A percentile compares a stretch with the other conserved stretches of the same genome.
phyloP scores from a whole-genome alignment of 2,888 invertebrate species.

The Nomada ferruginata region DNA sequence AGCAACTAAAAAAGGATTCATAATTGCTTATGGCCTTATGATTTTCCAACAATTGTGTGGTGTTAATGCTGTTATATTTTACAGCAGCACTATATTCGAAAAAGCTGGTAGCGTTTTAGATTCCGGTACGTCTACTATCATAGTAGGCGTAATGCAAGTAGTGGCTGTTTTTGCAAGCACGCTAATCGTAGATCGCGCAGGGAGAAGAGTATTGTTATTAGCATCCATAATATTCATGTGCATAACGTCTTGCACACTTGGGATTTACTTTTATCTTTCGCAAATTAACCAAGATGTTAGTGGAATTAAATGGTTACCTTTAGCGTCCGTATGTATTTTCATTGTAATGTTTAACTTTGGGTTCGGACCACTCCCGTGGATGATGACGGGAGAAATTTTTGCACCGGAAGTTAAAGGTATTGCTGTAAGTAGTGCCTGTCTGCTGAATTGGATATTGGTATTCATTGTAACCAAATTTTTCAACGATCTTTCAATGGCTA shows the following conservation, averaged over 20 bases:
- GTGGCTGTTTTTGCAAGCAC: constrained; percentile 90
- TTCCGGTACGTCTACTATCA: constrained; percentile 88
- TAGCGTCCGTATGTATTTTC: constrained; percentile 90
- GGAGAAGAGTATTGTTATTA: constrained; percentile 91
- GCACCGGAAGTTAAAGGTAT: constrained; percentile 91
- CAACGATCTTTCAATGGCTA: constrained; percentile 83
- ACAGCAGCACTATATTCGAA: constrained; percentile 90
- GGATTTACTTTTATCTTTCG: constrained; percentile 88
- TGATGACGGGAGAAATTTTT: constrained; percentile 93
- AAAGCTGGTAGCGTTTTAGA: constrained; percentile 87
- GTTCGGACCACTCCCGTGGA: constrained; percentile 95
- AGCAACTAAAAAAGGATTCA: constrained; percentile 88
- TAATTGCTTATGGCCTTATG: constrained; percentile 92
- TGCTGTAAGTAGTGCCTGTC: constrained; percentile 91
- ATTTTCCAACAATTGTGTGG: constrained; percentile 95
- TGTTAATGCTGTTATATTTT: constrained; percentile 93
- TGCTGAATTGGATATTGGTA: constrained; percentile 92
- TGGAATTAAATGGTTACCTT: constrained; percentile 90
- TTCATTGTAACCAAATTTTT: constrained; percentile 93
- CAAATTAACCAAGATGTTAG: constrained; percentile 80
- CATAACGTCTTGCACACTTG: constrained; percentile 89
- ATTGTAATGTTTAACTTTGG: constrained; percentile 93
- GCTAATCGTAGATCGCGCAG: constrained; percentile 91
- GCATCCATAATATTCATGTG: constrained; percentile 90
- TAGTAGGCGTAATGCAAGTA: constrained; percentile 94